These are phyloP conservation scores for Radopholus similis DNA, from an alignment of 1,140 invertebrate genomes.

Conservation along the genomic window DNA sequence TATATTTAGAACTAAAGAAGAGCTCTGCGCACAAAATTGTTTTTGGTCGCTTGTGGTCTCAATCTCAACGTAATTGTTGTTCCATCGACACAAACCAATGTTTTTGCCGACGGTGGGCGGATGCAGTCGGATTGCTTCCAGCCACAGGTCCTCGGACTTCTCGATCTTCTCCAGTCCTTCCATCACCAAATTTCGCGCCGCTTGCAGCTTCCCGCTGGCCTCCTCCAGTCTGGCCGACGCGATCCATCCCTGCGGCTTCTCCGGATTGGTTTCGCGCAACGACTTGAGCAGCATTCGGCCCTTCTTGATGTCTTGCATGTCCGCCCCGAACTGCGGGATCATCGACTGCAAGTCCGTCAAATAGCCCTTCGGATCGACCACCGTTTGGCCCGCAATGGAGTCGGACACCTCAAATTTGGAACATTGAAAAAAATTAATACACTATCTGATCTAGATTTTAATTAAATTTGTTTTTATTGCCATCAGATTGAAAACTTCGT, in stretches of 20 bases:
- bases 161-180: conserved; percentile 84
- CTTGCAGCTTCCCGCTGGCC: conserved; percentile 96
- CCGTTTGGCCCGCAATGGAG: conserved; percentile 96
- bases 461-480: not conserved
- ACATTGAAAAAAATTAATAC: not conserved
- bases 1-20: too few species aligned
- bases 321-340: conserved; percentile 94
- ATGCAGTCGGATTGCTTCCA: conserved; percentile 84
- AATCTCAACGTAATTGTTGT: not conserved
- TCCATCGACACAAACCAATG: conserved; percentile 63
- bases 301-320: conserved; percentile 99
- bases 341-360: conserved; percentile 96
- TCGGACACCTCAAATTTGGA: conserved; percentile 73
- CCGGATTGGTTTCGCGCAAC: conserved; percentile 95
- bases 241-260: conserved; percentile 96
- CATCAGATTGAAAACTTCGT: conserved; percentile 38
- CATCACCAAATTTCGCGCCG: conserved; percentile 93
- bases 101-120: conserved; percentile 88
- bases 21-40: too few species aligned
- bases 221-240: conserved; percentile 96
- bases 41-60: too few species aligned
- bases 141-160: conserved; percentile 93
- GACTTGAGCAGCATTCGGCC: conserved; percentile 91
- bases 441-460: not conserved
- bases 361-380: conserved; percentile 98